Base-by-base conservation (phyloP, 1,140 invertebrate species). In the Batillaria attramentaria region DNA sequence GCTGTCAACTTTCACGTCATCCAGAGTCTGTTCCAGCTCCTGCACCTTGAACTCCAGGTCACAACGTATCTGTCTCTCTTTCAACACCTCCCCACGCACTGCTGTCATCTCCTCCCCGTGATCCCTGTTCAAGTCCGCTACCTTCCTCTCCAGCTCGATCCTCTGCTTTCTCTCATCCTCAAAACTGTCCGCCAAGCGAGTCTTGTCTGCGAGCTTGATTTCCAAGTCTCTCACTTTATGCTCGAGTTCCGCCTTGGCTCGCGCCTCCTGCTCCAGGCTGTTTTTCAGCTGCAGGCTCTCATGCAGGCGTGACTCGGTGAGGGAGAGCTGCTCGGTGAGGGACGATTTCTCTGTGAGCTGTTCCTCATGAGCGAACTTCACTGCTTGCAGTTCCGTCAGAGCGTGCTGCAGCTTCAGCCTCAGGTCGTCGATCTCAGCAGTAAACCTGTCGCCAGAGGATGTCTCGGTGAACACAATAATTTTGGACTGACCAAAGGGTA, bases 331-430 rank as follows among this genome's bases (percentile, higher is more conserved):
- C 24, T 80, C 78, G 3, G 35, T 50, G 6, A 82, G 77, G 35
- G 60, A 60, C 20, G 39, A 54, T 28, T 82, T 80, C 31, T 82
- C 77, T 1, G 57, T 66, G 42, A 77, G 72, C 68, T 84, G 79
- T 37, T 84, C 79, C 33, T 88, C 85, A 2, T 83, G 33, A 3
- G 72, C 35, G n/a, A 73, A 33, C 62, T 85, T 87, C 28, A 84
- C 79, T 81, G 84, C 85, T 35, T 82, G 78, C 35, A 89, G 74
- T 73, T 89, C 88, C 57, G 83, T 80, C 68, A 89, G 77, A 13
- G 86, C 85, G 41, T 88, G 74, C 57, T 89, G 84, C 35, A 89
- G 76, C 75, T 89, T 88, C 18, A 84, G 66, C 73, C 86, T 87
- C 46, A 89, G 78, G 72, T 87, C 86, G n/a, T 87, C 85, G 16